Conservation (phyloP, 2,888 invertebrate species). For the Automeris io region DNA sequence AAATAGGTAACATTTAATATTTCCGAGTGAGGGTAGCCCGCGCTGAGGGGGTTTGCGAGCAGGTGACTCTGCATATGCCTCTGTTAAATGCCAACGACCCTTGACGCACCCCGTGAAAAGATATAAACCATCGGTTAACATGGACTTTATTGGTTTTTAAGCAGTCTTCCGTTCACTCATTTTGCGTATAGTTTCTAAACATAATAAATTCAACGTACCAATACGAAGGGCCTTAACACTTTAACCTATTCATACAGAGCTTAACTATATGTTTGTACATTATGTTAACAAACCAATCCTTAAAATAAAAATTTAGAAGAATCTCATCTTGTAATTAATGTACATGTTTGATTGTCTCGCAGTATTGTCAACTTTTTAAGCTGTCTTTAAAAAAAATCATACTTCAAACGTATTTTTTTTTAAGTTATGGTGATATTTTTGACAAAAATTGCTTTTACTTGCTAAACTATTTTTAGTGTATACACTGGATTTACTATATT, state of each 20-base stretch:
- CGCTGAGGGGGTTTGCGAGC: conserved; percentile 43
- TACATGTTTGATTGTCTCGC: no score
- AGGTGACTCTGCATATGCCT: conserved; percentile 71
- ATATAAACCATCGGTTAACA: not conserved
- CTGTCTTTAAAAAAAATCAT: no score
- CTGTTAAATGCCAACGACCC: conserved; percentile 69
- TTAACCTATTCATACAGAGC: no score
- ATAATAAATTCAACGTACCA: not conserved
- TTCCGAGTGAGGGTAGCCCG: conserved; percentile 47
- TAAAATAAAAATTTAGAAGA: no score
- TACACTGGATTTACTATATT: not conserved
- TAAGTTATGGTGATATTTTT: no score
- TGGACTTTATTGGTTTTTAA: conserved; percentile 1
- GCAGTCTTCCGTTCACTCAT: not conserved
- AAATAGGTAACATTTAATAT: conserved; percentile 71
- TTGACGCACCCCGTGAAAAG: conserved; percentile 4
- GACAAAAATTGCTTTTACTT: not conserved
- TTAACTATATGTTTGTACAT: no score
- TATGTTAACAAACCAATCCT: no score
- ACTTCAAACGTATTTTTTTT: no score
- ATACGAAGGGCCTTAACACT: no score
- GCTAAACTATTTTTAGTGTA: not conserved
- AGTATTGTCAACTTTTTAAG: no score
- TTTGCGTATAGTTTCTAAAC: not conserved
- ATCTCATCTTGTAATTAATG: no score